These are phyloP conservation scores for Actenoides lindsayi DNA, from an alignment of 2,113 vertebrate species.

Conservation along the genomic window DNA sequence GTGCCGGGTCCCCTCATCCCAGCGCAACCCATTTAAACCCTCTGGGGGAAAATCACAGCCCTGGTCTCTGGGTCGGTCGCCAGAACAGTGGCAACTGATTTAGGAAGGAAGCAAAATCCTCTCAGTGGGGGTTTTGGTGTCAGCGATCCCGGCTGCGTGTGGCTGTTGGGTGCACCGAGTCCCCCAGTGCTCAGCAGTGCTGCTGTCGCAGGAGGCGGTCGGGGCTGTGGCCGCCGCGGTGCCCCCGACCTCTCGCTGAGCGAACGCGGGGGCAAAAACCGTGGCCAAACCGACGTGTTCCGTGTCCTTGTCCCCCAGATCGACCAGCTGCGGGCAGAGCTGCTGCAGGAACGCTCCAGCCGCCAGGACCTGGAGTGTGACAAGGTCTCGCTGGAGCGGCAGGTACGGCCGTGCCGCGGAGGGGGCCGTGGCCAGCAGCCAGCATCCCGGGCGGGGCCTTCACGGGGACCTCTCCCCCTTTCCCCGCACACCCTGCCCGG, in stretches of 20 bases:
- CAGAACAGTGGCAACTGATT: fast-evolving
- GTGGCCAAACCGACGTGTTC: fast-evolving
- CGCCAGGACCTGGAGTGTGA: slow-evolving; percentile 95
- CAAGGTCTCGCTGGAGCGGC: slow-evolving; percentile 92
- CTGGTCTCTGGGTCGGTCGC: fast-evolving
- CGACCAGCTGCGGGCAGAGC: slow-evolving; percentile 90
- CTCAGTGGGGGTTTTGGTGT: not conserved
- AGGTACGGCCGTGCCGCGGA: slow-evolving; percentile 64
- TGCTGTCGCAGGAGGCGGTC: fast-evolving
- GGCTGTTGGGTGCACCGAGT: not conserved
- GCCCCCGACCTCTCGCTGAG: fast-evolving
- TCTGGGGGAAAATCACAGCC: not conserved
- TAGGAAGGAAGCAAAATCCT: not conserved
- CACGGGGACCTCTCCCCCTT: not conserved
- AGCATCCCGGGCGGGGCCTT: too few species aligned
- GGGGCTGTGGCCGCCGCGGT: fast-evolving
- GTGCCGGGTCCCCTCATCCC: not conserved
- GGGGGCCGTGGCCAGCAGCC: not conserved
- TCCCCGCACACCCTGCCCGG: not conserved
- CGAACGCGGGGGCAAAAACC: fast-evolving
- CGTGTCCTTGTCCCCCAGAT: slow-evolving; percentile 70
- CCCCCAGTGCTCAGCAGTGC: fast-evolving
- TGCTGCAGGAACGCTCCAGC: slow-evolving; percentile 90
- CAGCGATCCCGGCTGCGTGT: fast-evolving
- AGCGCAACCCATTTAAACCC: not conserved